Percentiles rank a stretch among this genome's conserved stretches.
phyloP scores from a whole-genome alignment of 2,888 invertebrate genomes.

The Lasioglossum lativentre region DNA sequence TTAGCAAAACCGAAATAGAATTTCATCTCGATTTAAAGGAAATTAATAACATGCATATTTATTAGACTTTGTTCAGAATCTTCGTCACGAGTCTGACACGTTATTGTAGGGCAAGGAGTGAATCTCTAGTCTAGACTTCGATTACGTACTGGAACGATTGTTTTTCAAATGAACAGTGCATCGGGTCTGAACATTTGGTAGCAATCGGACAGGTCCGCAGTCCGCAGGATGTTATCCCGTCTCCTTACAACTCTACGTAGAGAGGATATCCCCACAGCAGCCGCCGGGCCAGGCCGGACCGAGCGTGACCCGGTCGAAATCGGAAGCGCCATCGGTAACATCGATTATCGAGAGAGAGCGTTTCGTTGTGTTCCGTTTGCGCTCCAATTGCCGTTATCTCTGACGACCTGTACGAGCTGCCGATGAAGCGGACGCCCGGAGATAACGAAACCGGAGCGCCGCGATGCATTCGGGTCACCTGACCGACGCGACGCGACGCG shows the following conservation, averaged over 20 bases:
- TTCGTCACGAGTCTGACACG: no score
- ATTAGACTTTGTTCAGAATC: no score
- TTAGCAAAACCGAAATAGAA: no score
- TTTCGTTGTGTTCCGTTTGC: conserved; percentile 19
- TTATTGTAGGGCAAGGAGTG: no score
- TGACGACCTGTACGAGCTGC: conserved; percentile 19
- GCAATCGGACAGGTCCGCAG: not conserved
- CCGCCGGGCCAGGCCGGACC: not conserved
- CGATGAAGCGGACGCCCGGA: conserved; percentile 3
- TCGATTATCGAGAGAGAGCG: conserved; percentile 19
- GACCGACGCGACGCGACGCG: not conserved
- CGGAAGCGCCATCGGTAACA: conserved; percentile 4
- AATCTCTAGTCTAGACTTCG: no score
- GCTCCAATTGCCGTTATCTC: conserved; percentile 18
- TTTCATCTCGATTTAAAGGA: no score
- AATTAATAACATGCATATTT: no score
- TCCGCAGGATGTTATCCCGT: not conserved
- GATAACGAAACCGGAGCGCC: conserved; percentile 10
- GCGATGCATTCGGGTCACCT: conserved; percentile 10
- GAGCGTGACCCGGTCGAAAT: conserved; percentile 9
- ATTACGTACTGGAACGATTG: not conserved
- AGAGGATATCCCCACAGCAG: not conserved
- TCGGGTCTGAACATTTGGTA: not conserved
- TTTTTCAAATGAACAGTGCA: not conserved
- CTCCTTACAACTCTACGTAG: not conserved